Evolutionary conservation across 2,888 invertebrate species (phyloP).

Genomic region (Zygaena filipendulae): DNA sequence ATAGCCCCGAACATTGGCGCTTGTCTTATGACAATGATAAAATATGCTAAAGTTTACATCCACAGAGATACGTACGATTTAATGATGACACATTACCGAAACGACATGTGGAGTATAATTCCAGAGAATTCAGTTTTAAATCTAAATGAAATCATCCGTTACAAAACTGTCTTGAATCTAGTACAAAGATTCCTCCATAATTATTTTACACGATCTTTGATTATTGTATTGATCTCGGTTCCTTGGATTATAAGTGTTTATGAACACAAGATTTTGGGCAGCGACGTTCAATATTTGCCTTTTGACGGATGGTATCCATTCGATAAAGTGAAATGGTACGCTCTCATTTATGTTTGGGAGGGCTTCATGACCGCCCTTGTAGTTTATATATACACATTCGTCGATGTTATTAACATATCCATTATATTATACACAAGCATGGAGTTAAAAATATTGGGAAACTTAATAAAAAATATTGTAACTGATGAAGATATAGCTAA

Average conservation of each 20-base stretch:
- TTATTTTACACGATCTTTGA: constrained; percentile 30
- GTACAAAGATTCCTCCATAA: constrained; percentile 33
- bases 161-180: too few species aligned
- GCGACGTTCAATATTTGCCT: constrained; percentile 31
- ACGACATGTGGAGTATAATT: constrained; percentile 32
- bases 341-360: constrained; percentile 42
- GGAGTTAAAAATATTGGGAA: constrained; percentile 41
- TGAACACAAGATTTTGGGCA: constrained; percentile 25
- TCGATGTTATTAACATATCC: constrained; percentile 35
- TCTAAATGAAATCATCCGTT: too few species aligned
- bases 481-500: constrained; percentile 24
- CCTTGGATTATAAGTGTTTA: constrained; percentile 44
- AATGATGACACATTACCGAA: constrained; percentile 32
- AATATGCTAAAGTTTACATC: constrained; percentile 32
- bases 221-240: constrained; percentile 31
- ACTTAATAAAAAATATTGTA: constrained; percentile 28
- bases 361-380: constrained; percentile 40
- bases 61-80: constrained; percentile 28
- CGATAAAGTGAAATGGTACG: constrained; percentile 43
- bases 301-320: constrained; percentile 56
- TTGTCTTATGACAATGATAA: constrained; percentile 34
- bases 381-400: constrained; percentile 31
- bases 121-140: constrained; percentile 22
- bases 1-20: constrained; percentile 47
- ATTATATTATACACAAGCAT: constrained; percentile 39